A percentile compares a stretch with the other conserved stretches of the same genome.
These are phyloP conservation scores for Empis livida DNA, from an alignment of 2,888 invertebrate species.

Conservation along the genomic window DNA sequence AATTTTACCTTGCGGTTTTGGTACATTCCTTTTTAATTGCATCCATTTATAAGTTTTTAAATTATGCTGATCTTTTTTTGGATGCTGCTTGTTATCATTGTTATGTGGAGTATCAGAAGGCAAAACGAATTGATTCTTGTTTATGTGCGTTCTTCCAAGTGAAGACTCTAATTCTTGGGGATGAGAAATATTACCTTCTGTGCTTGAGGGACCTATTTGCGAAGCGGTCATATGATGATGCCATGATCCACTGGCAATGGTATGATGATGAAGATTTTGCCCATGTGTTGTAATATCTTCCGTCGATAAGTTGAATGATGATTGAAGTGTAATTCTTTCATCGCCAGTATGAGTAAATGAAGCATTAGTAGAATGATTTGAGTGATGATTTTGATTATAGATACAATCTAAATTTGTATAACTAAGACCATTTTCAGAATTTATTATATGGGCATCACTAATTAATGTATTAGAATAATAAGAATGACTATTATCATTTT, in stretches of 20 bases:
- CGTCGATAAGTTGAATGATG: slow-evolving; percentile 32
- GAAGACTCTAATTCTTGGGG: too few species aligned
- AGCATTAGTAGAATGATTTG: slow-evolving; percentile 26
- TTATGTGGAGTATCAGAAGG: background rate
- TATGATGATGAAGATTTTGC: background rate
- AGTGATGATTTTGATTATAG: slow-evolving; percentile 41
- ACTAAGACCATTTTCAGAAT: slow-evolving; percentile 73
- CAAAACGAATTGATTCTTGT: background rate
- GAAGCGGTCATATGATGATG: slow-evolving; percentile 14
- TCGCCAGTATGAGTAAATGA: slow-evolving; percentile 6
- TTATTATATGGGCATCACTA: slow-evolving; percentile 53
- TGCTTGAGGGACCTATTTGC: too few species aligned
- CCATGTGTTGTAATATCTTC: background rate
- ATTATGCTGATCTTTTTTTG: slow-evolving; percentile 37
- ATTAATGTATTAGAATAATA: slow-evolving; percentile 1
- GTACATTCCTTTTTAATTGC: slow-evolving; percentile 95
- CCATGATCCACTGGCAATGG: slow-evolving; percentile 11
- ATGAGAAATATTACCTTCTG: too few species aligned
- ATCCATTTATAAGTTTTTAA: slow-evolving; percentile 97
- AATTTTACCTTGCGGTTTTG: slow-evolving; percentile 72
- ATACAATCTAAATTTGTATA: slow-evolving; percentile 79
- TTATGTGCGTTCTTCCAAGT: background rate
- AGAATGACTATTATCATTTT: background rate
- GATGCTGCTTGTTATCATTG: background rate
- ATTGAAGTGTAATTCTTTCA: slow-evolving; percentile 38